Evolutionary conservation across 2,888 invertebrate species (phyloP).

Genomic region (Dryococelus australis): DNA sequence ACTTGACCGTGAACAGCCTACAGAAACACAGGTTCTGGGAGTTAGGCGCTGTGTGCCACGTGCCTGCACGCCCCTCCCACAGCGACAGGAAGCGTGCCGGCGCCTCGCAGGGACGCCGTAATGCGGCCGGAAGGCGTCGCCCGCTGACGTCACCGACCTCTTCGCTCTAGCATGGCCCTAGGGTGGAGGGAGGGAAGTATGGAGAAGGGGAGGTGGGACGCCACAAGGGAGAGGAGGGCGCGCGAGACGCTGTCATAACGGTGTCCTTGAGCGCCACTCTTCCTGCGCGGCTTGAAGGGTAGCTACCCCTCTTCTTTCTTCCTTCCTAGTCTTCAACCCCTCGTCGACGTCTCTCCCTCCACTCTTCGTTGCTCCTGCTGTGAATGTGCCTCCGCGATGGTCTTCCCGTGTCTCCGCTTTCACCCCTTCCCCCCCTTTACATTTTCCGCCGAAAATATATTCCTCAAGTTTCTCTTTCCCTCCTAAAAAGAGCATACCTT

Average conservation of each 20-base stretch:
- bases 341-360: background rate
- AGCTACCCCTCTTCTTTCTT: background rate
- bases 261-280: background rate
- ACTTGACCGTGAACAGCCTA: no score
- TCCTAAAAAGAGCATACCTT: background rate
- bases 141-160: conserved; percentile 5
- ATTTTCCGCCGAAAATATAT: background rate
- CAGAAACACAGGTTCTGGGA: no score
- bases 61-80: no score
- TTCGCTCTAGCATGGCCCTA: background rate
- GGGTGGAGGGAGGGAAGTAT: background rate
- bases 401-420: background rate
- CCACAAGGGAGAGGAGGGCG: no score
- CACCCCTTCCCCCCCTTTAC: background rate
- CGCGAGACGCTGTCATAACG: background rate
- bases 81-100: background rate
- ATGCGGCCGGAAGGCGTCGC: background rate
- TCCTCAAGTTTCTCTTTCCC: background rate
- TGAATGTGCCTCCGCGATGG: background rate
- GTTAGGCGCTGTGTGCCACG: no score
- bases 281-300: background rate
- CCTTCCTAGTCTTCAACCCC: background rate
- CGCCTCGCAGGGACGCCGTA: background rate
- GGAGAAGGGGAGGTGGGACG: background rate
- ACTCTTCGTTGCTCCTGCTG: background rate